Base-by-base conservation (phyloP, 2,797 vertebrate species). In the Staurois parvus region DNA sequence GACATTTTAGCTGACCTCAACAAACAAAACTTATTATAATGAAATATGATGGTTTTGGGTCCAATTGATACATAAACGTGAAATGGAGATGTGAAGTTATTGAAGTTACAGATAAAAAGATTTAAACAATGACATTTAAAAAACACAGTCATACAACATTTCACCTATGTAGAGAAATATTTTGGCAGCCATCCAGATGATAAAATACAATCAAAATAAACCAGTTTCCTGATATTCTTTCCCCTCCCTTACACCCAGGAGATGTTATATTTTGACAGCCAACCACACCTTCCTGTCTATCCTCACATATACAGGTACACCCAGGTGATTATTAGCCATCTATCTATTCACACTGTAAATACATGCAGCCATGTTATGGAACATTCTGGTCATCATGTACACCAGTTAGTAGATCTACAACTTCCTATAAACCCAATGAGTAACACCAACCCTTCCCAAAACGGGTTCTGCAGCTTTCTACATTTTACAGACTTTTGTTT, bases 201-300 rank as follows among this genome's bases (percentile, higher is more conserved):
- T 9, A 13, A 21, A 21, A 40, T 64, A 26, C 0, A 64, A 64
- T 64, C 9, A 30, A 30, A 74, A 73, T 34, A 75, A 69, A 64
- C 84, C 26, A 28, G 68, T 37, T 64, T 66, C 12, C 26, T 72
- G 59, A 59, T 32, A 28, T 59, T 52, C 5, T 73, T 3, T 72
- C 26, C 45, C n/a, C 70, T 2, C 30, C 24, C 52, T 81, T 40
- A 82, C 68, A 78, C 74, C 79, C 79, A 82, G 40, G 21, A 66
- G 37, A 77, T 37, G 70, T 59, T 45, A 59, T 77, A 84, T 76
- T 85, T 21, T 81, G 72, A 81, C 78, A 70, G 8, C 32, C 76
- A 73, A 34, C 34, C 83, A 84, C 83, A 79, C 83, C 83, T 84
- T n/a, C 28, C 77, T 26, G 64, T 56, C 42, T 37, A 34, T 72